Evolutionary conservation across 1,140 invertebrate species (phyloP).

Genomic region (Daktulosphaira vitifoliae): DNA sequence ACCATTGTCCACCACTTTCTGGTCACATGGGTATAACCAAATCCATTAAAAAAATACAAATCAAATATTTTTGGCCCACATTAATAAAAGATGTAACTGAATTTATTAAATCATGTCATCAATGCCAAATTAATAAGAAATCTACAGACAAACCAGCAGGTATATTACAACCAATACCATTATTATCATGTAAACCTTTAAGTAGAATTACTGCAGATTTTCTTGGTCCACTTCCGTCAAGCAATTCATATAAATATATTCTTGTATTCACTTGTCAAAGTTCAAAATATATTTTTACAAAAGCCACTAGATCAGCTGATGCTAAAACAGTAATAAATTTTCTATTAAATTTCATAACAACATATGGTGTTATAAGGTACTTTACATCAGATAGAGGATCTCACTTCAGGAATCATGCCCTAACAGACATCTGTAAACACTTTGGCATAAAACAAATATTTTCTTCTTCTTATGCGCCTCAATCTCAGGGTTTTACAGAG

Average conservation of each 20-base stretch:
- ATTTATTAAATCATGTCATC: conserved; percentile 3
- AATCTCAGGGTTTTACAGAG: conserved; percentile 9
- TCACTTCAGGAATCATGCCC: conserved; percentile 1
- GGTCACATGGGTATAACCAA: conserved; percentile 1
- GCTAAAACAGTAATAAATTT: not conserved
- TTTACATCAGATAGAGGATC: conserved; percentile 5
- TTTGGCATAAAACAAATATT: conserved; percentile 10
- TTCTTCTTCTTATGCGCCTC: not conserved
- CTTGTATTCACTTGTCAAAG: not conserved
- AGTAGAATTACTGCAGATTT: not conserved
- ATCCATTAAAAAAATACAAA: not conserved
- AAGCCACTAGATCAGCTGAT: not conserved
- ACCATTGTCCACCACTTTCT: not conserved
- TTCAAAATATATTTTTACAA: not conserved
- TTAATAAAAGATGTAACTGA: conserved; percentile 1
- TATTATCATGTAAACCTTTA: not conserved
- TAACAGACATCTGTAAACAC: not conserved
- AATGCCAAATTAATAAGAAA: conserved; percentile 5
- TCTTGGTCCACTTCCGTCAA: not conserved
- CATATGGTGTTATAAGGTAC: not conserved
- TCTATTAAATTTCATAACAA: not conserved
- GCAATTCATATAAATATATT: not conserved
- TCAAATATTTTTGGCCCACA: conserved; percentile 12
- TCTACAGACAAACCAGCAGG: not conserved
- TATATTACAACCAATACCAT: conserved; percentile 9